phyloP scores from a whole-genome alignment of 2,888 invertebrate genomes.

The Nysson spinosus region DNA sequence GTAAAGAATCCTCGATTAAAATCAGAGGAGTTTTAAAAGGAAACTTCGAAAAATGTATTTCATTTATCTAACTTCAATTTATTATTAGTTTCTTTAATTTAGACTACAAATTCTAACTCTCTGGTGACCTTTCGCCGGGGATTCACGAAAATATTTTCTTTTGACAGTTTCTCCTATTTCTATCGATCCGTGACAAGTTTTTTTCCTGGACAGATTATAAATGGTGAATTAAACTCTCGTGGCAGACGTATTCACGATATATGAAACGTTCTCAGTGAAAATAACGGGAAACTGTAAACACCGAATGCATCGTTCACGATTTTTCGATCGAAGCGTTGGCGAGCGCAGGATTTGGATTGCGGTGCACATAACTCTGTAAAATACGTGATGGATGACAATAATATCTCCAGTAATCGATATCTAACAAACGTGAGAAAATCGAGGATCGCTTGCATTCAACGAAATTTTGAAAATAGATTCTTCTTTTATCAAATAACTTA shows the following conservation, averaged over 20 bases:
- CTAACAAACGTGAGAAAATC: not conserved
- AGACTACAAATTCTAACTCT: too few species aligned
- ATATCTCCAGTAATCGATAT: not conserved
- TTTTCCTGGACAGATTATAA: not conserved
- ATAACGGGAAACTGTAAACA: conserved; percentile 8
- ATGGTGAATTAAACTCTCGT: not conserved
- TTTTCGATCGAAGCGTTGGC: not conserved
- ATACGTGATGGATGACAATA: conserved; percentile 1
- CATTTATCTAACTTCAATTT: too few species aligned
- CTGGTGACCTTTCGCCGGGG: too few species aligned
- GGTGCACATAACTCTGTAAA: not conserved
- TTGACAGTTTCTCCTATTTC: too few species aligned
- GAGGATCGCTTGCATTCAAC: not conserved
- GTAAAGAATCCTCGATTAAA: too few species aligned
- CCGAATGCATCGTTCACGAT: not conserved
- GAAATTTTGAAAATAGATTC: not conserved
- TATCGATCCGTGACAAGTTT: too few species aligned
- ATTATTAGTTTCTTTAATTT: too few species aligned
- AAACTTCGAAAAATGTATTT: too few species aligned
- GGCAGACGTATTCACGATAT: not conserved
- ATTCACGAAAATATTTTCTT: too few species aligned
- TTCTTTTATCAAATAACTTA: too few species aligned
- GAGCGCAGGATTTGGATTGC: conserved; percentile 1
- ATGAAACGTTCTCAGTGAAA: conserved; percentile 2
- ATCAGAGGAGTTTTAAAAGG: too few species aligned